These are phyloP conservation scores for Atherinomorus stipes DNA, from an alignment of 2,113 vertebrate genomes.

Conservation along the genomic window DNA sequence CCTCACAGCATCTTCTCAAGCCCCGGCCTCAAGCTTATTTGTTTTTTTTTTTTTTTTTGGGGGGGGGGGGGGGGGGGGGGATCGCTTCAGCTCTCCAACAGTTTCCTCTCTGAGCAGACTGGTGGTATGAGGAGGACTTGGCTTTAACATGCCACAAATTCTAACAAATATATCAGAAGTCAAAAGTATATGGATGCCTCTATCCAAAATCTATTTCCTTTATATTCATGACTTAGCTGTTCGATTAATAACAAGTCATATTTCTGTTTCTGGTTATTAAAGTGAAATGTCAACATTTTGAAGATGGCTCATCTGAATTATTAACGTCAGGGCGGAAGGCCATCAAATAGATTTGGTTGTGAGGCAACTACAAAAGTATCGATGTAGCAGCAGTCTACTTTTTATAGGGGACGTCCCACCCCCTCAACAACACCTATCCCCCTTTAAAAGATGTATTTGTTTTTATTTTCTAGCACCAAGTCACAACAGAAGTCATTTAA, in stretches of 20 bases:
- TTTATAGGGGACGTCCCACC: no score
- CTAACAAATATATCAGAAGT: conserved; percentile 2
- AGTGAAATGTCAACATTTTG: not conserved
- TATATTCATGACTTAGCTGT: not conserved
- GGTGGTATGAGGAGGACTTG: conserved; percentile 24
- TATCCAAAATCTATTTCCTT: not conserved
- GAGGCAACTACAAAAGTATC: no score
- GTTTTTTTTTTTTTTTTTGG: conserved; percentile 51
- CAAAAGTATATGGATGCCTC: not conserved
- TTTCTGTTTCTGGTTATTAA: not conserved
- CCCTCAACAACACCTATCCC: no score
- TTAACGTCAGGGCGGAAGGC: no score
- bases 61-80: conserved; percentile 11
- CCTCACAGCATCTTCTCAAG: conserved; percentile 41
- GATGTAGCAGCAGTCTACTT: no score
- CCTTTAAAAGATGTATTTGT: no score
- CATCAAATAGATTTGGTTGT: no score
- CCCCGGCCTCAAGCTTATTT: conserved; percentile 50
- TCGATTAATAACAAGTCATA: not conserved
- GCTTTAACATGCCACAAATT: conserved; percentile 3
- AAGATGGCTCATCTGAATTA: no score
- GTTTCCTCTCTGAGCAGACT: not conserved
- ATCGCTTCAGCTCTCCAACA: conserved; percentile 30
- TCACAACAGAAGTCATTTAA: no score
- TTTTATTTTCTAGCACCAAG: no score